Base-by-base conservation (phyloP, 1,140 invertebrate species). In the Drosophila biarmipes region DNA sequence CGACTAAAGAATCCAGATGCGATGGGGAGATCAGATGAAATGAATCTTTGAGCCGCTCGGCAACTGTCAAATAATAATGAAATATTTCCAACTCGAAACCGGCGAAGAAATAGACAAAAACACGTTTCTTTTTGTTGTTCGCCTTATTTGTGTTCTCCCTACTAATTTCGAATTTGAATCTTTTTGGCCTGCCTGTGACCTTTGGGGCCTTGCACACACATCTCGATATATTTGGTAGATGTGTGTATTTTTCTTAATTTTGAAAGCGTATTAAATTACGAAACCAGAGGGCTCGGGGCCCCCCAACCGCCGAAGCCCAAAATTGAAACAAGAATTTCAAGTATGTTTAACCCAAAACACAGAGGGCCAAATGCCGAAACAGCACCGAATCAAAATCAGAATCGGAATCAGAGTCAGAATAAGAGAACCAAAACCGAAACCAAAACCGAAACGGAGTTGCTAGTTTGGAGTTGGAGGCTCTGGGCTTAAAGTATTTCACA, bases 51-150 rank as follows among this genome's bases (percentile, higher is more conserved):
- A 55, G 42, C 59, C 66, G 67, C 73, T 89, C 81, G 59, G 63
- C 80, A 79, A 81, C 87, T 90, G 87, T 90, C 87, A 77, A 80
- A 90, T 90, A 90, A 87, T 90, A 90, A 90, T 90, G 87, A 90
- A 90, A 90, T 90, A 90, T 90, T 76, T 73, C 62, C 67, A 19
- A 38, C 63, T 35, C 37, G 12, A 51, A 38, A 15, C 21, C 46
- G 34, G 12, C 29, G 24, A 40, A 40, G 35, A 68, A 69, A 66
- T 72, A 79, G 71, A 74, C 62, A 61, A 54, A 62, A 59, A 68
- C 58, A 58, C 51, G 62, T 29, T 46, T 48, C 48, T 63, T 63
- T 51, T 49, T 73, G 55, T 46, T 57, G 59, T 29, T 40, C 54
- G 42, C 72, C 61, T 79, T 73, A 73, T 81, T 81, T 80, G 73